Evolutionary conservation across 2,888 invertebrate species (phyloP).

Genomic region (Ceratothoa steindachneri): DNA sequence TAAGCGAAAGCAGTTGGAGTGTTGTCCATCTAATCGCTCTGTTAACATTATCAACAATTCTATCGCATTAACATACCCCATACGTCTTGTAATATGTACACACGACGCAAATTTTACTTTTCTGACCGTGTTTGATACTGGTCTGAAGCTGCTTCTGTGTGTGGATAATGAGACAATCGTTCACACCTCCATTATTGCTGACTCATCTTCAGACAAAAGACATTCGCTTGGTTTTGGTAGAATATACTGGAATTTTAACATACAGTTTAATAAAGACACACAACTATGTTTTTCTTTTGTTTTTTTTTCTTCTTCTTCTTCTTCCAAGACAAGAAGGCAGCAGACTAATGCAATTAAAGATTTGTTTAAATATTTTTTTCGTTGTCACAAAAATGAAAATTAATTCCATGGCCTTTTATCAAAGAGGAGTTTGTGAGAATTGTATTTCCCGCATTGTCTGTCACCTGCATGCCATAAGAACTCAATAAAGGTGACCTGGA

Average conservation of each 20-base stretch:
- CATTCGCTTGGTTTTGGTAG: neutral
- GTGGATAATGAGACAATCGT: conserved; percentile 1
- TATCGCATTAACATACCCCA: neutral
- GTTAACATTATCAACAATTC: conserved; percentile 12
- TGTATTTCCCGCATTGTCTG: too few species aligned
- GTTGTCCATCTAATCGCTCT: conserved; percentile 6
- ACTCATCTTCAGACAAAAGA: conserved; percentile 1
- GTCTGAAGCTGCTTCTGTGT: neutral
- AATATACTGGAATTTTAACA: neutral
- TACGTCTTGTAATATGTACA: conserved; percentile 5
- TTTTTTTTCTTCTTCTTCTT: neutral
- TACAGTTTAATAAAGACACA: conserved; percentile 1
- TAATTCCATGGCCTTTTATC: too few species aligned
- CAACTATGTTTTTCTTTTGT: neutral
- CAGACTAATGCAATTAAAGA: neutral
- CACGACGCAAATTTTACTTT: neutral
- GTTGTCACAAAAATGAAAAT: too few species aligned
- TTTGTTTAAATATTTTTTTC: neutral
- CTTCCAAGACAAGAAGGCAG: neutral
- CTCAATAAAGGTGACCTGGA: too few species aligned
- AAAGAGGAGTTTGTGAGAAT: too few species aligned
- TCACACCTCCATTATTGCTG: neutral
- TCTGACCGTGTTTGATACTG: neutral
- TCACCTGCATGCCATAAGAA: too few species aligned
- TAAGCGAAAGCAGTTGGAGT: neutral